Base-by-base conservation (phyloP, 1,140 invertebrate species). In the Rhyzopertha dominica region DNA sequence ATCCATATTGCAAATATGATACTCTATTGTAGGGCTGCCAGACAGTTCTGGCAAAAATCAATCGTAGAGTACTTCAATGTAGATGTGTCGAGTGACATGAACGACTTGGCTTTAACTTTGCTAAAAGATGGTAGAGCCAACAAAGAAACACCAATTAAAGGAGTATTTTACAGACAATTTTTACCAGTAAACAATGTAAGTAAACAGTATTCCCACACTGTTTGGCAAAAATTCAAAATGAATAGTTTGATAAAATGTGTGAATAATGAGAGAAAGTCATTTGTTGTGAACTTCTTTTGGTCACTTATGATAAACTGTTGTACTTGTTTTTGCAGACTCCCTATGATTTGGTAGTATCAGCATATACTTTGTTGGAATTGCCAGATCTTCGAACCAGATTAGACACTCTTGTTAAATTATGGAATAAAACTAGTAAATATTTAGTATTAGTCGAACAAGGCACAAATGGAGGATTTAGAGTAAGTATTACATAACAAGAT, bases 391-490 rank as follows among this genome's bases (percentile, higher is more conserved):
- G 79, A 59, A 71, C 69, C 23, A 74, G 92, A 37, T 62, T 90
- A 13, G 75, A 88, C 58, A 75, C 77, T 0, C 65, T 94, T 45
- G 67, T 82, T 13, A 87, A 83, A 59, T 69, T 95, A 10, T 95
- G 92, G 91, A 79, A 78, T 26, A 94, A 90, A 72, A 91, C 90
- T 8, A 72, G 80, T 45, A 76, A 82, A 10, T 90, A 87, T 64
- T 69, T 95, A 51, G 75, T 96, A 23, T 70, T 96, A 25, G 77
- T 92, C 9, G 92, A 96, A 70, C 74, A 84, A 54, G 93, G 93
- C 4, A 84, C 81, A 0, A 82, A 79, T 54, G 77, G 81, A 28
- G 91, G 90, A 5, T 94, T 85, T 57, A 72, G 77, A 62, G 73
- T 85, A 61, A 62, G 44, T 52, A n/a, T n/a, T n/a, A n/a, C n/a